Evolutionary conservation across 1,140 invertebrate genomes (phyloP).

Genomic region (Hestina assimilis): DNA sequence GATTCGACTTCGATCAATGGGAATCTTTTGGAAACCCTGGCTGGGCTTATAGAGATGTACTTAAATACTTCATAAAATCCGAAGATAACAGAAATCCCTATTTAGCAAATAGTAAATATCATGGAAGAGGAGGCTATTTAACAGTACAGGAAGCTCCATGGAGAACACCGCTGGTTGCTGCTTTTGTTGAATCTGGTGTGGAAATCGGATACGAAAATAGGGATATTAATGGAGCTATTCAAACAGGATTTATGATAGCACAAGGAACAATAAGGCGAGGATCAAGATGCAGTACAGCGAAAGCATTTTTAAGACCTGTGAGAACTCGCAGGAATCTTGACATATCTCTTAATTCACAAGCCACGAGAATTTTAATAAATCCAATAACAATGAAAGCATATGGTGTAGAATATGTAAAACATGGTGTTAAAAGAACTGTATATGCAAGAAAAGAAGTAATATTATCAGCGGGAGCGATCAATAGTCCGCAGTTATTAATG

Average conservation of each 20-base stretch:
- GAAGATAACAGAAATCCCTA: conserved; percentile 94
- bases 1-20: conserved; percentile 94
- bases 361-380: conserved; percentile 85
- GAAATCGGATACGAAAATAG: conserved; percentile 93
- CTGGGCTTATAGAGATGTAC: conserved; percentile 93
- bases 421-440: conserved; percentile 82
- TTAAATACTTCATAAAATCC: conserved; percentile 94
- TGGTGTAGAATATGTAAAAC: conserved; percentile 86
- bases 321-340: conserved; percentile 88
- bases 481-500: conserved; percentile 91
- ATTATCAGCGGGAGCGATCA: conserved; percentile 88
- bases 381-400: conserved; percentile 84
- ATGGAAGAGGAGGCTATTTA: conserved; percentile 85
- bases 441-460: conserved; percentile 87
- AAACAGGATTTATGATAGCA: conserved; percentile 92
- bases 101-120: conserved; percentile 84
- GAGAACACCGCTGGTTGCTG: conserved; percentile 87
- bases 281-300: conserved; percentile 92
- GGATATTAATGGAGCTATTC: conserved; percentile 91
- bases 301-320: conserved; percentile 91
- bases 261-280: conserved; percentile 93
- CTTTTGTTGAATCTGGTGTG: conserved; percentile 91
- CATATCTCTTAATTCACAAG: conserved; percentile 87
- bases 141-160: conserved; percentile 92
- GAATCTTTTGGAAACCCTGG: conserved; percentile 89